Evolutionary conservation across 2,797 vertebrate genomes (phyloP).

Genomic region (Hyperoplus lanceolatus): DNA sequence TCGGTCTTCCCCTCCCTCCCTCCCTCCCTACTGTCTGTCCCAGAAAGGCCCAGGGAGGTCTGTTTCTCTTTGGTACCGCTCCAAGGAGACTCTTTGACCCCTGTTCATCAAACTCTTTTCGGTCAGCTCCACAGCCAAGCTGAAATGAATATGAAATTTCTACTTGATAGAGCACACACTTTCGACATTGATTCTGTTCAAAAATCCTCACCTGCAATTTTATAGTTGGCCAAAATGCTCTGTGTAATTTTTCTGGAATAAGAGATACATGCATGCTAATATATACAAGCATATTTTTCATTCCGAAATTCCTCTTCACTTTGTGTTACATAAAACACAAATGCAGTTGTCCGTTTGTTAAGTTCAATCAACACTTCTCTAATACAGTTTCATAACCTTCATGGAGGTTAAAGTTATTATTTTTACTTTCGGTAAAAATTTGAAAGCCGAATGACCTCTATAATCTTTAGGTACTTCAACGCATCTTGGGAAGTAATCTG

Average conservation of each 20-base stretch:
- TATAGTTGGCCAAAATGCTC: neutral
- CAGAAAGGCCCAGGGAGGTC: constrained; percentile 11
- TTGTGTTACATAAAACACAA: neutral
- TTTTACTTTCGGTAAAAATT: too few species aligned
- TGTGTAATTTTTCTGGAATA: neutral
- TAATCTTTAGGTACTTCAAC: neutral
- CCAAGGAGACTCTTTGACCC: constrained; percentile 15
- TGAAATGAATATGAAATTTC: neutral
- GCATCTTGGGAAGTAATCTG: constrained; percentile 16
- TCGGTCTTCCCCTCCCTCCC: constrained; percentile 33
- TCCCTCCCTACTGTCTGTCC: constrained; percentile 32
- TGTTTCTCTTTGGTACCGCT: constrained; percentile 14
- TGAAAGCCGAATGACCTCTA: neutral
- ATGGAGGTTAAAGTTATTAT: neutral
- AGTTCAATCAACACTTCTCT: neutral
- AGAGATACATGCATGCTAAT: neutral
- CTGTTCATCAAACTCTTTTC: constrained; percentile 6
- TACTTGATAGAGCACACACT: neutral
- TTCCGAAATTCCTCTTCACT: neutral
- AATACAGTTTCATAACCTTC: neutral
- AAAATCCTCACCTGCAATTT: neutral
- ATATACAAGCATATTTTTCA: too few species aligned
- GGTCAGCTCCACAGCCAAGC: neutral
- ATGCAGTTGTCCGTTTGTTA: too few species aligned
- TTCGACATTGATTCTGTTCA: neutral